Evolutionary conservation across 2,113 vertebrate species (phyloP), one percentile per base, ranked within the genome.

Genomic region (Sceloporus undulatus): DNA sequence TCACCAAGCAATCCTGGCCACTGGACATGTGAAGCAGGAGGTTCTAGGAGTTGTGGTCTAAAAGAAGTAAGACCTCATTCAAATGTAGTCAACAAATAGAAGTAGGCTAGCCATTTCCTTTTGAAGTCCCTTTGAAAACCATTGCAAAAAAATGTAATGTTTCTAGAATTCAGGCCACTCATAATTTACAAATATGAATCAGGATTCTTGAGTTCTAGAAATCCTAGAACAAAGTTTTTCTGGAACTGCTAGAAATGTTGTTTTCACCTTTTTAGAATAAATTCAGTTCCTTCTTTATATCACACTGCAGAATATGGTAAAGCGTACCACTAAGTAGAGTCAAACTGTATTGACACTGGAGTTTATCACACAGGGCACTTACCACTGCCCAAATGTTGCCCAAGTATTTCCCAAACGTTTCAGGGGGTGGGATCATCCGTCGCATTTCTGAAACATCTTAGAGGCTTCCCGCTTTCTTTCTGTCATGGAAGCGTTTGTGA

Each of bases 131-230:
- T 42, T 71, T 71, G 23, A 3, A 92, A 92, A 74, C 7, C 2
- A 23, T 87, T 79, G 19, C 11, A 65, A 82, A 38, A 9, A 29
- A 52, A 8, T 54, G 82, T 38, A 86, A 56, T 38, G 38, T 56
- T 74, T 84, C 48, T 56, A 84, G n/a, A 38, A 84, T 74, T 52
- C 76, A 78, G 42, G 76, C 9, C 83, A 27, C 16, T n/a, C 74
- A 81, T 59, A 27, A 34, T 71, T 66, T 2, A 54, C n/a, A 27
- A 54, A 73, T 74, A 82, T 65, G 87, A 91, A 88, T 23, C 88
- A 34, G 82, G 1, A 2, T 40, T 21, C 34, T 0, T 66, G 27
- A 73, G 21, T 74, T 84, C 19, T 56, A 74, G n/a, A 73, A 34
- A 54, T 25, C 8, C 29, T 27, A 52, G 42, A 54, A 48, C 34